Evolutionary conservation across 2,797 vertebrate species (phyloP).

Genomic region (Bufotes viridis): DNA sequence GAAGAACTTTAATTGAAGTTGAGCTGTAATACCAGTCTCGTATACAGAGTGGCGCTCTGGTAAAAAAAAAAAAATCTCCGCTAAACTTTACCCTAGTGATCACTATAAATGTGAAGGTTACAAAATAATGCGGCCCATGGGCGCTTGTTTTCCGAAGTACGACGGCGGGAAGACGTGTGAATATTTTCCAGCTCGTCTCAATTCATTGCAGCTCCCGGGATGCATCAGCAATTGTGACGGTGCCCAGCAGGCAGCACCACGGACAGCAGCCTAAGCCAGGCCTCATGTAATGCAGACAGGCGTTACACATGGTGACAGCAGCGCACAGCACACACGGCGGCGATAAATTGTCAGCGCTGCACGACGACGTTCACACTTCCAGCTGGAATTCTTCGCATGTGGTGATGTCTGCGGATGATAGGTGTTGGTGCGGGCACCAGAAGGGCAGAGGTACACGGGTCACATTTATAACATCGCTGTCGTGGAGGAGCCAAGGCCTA

Average conservation of each 20-base stretch:
- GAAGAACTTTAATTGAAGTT: too few relatives aligned
- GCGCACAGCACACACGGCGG: not conserved
- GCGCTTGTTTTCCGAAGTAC: not conserved
- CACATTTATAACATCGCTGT: too few relatives aligned
- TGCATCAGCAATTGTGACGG: not conserved
- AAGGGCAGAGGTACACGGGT: not conserved
- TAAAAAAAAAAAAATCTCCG: not conserved
- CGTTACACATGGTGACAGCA: not conserved
- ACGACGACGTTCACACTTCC: not conserved
- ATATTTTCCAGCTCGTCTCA: not conserved
- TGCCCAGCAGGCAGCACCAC: conserved; percentile 11
- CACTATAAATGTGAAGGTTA: not conserved
- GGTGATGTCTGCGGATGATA: not conserved
- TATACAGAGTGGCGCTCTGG: not conserved
- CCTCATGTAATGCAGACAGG: not conserved
- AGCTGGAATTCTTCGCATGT: not conserved
- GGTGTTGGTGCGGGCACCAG: not conserved
- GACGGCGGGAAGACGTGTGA: not conserved
- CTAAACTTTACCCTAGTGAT: not conserved
- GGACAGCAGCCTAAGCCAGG: not conserved
- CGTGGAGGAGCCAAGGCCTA: not conserved
- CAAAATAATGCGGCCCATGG: not conserved
- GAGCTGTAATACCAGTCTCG: not conserved
- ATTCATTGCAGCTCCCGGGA: not conserved
- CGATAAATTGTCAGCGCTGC: not conserved